Base-by-base conservation (phyloP, 2,888 invertebrate genomes). In the Myathropa florea region DNA sequence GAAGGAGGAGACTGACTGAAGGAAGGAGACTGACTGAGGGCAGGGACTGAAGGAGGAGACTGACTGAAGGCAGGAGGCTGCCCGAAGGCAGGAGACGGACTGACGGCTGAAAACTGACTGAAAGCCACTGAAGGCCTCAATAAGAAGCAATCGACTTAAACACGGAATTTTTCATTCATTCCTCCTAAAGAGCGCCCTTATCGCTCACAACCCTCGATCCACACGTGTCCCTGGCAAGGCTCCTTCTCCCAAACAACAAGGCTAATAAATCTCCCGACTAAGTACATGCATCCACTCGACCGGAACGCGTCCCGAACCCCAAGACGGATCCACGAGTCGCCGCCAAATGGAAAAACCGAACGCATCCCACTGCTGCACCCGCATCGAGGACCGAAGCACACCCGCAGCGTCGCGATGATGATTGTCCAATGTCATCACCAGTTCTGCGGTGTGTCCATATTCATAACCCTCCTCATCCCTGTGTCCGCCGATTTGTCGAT, bases 401-500 rank as follows among this genome's bases (percentile, higher is more conserved):
- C 53, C 46, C 53, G 60, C n/a, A 28, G 72, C 46, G n/a, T n/a
- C 4, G 39, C 64, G 55, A 77, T 65, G 82, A 82, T 70, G 60
- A 67, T 61, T 68, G 64, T 77, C 75, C 78, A 65, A 26, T 67
- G 83, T 83, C 86, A 78, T 79, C 86, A 75, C 82, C 65, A 59
- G 63, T 68, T 67, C 63, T 72, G 59, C 57, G 60, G 55, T 53
- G 65, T 76, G 68, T 83, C 61, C 68, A 71, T 79, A 83, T 79
- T 79, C 86, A 86, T 83, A 86, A 83, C 61, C 75, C 86, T 71
- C 60, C 65, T 71, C 63, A 67, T 61, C 68, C 75, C 68, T 10
- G 68, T 65, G 78, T 70, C 75, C 71, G 36, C 46, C 83, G 86
- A 75, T 79, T 46, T 79, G 64, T 70, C 86, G 86, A 86, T 86